These are phyloP conservation scores for Prorops nasuta DNA, from an alignment of 1,140 invertebrate genomes.

Conservation along the genomic window DNA sequence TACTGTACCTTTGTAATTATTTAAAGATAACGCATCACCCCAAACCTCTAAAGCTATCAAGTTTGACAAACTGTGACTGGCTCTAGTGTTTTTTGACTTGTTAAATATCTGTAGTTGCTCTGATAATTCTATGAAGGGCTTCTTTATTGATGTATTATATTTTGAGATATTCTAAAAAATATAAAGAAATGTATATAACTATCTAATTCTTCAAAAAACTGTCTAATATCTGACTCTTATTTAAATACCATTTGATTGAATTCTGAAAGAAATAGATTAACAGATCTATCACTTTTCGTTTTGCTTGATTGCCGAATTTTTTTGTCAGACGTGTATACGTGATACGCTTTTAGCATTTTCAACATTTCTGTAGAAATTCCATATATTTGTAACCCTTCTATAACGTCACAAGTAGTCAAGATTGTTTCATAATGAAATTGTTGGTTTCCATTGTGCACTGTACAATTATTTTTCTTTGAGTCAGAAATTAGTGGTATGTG, in stretches of 20 bases:
- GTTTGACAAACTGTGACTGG: too few relatives aligned
- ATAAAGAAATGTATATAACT: not conserved
- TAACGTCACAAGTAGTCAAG: constrained; percentile 14
- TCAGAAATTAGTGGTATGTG: not conserved
- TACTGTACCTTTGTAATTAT: too few relatives aligned
- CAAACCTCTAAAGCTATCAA: too few relatives aligned
- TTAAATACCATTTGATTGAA: constrained; percentile 1
- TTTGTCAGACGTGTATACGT: constrained; percentile 24
- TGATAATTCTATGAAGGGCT: too few relatives aligned
- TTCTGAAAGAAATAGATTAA: not conserved
- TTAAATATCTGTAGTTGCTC: too few relatives aligned
- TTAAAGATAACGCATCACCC: too few relatives aligned
- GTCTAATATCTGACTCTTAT: not conserved
- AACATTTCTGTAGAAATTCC: constrained; percentile 35
- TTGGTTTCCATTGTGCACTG: constrained; percentile 20
- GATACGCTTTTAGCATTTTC: constrained; percentile 33
- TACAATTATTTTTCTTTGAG: constrained; percentile 16
- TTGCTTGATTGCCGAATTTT: constrained; percentile 7
- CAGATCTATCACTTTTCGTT: not conserved
- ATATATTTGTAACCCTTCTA: constrained; percentile 30
- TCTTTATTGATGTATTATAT: too few relatives aligned
- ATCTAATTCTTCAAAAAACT: not conserved
- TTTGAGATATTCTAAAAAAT: constrained; percentile 1
- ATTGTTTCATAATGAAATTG: constrained; percentile 11
- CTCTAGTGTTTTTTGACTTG: constrained; percentile 6